Evolutionary conservation across 2,797 vertebrate genomes (phyloP).

Genomic region (Rhynchotus rufescens): DNA sequence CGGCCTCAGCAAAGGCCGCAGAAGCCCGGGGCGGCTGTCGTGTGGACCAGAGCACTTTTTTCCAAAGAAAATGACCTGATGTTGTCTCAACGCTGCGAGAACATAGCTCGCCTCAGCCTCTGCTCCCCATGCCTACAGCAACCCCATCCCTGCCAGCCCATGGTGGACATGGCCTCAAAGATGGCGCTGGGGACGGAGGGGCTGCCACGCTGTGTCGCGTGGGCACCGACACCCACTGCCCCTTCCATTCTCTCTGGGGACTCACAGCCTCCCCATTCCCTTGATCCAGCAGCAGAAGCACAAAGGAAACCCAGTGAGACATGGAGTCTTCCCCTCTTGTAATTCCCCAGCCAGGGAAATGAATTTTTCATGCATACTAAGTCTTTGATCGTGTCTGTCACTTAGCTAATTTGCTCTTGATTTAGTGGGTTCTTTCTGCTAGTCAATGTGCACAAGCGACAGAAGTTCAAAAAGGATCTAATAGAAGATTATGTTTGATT

Average conservation of each 20-base stretch:
- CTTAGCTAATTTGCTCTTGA: slow-evolving; percentile 42
- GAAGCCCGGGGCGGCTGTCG: background rate
- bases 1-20: background rate
- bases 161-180: background rate
- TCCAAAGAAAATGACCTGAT: background rate
- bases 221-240: accelerated
- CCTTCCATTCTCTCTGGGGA: accelerated
- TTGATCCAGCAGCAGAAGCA: slow-evolving; percentile 1
- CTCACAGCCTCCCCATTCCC: background rate
- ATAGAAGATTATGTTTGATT: slow-evolving; percentile 50
- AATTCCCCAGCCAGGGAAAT: slow-evolving; percentile 24
- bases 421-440: slow-evolving; percentile 32
- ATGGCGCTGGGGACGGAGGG: background rate
- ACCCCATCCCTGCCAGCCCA: background rate
- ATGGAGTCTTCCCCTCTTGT: background rate
- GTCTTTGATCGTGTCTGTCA: slow-evolving; percentile 42
- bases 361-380: slow-evolving; percentile 55
- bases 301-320: background rate
- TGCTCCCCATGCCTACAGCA: background rate
- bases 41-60: background rate
- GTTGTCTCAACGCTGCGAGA: background rate
- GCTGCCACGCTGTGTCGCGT: background rate
- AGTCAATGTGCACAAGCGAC: slow-evolving; percentile 23
- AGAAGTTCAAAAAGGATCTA: slow-evolving; percentile 25
- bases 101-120: too few relatives aligned